Evolutionary conservation across 2,113 vertebrate genomes (phyloP).

Genomic region (Neolamprologus longior): DNA sequence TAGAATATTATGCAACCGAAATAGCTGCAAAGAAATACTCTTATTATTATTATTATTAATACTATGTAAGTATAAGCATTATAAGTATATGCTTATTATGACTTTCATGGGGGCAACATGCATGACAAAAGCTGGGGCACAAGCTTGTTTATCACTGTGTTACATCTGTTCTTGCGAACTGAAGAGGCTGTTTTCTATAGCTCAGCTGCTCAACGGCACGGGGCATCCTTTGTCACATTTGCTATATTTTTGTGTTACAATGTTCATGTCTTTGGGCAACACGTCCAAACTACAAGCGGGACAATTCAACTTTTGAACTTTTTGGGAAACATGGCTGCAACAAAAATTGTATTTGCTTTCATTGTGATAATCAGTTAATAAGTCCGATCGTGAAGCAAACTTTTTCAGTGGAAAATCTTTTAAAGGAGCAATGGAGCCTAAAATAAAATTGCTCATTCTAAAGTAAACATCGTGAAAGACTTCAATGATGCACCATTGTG

Average conservation of each 20-base stretch:
- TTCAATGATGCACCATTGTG: background rate
- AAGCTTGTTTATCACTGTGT: background rate
- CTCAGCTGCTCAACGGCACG: background rate
- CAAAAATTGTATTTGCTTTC: background rate
- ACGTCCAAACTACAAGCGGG: background rate
- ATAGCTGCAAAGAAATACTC: background rate
- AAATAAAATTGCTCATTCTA: background rate
- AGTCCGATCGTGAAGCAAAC: accelerated
- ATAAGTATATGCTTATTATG: background rate
- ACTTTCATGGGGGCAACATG: background rate
- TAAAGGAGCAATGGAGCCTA: background rate
- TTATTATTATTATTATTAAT: background rate
- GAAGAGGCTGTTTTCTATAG: background rate
- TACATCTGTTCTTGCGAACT: background rate
- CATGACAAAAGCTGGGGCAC: background rate
- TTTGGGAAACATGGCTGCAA: background rate
- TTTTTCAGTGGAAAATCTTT: background rate
- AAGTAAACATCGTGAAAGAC: background rate
- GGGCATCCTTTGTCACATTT: background rate
- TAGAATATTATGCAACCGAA: background rate
- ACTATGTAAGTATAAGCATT: background rate
- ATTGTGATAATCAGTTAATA: background rate
- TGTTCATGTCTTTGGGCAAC: background rate
- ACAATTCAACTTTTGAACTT: background rate
- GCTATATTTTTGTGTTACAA: background rate